Percentiles rank a stretch among this genome's conserved stretches.
These are phyloP conservation scores for Lates calcarifer DNA, from an alignment of 2,113 vertebrate species.

Conservation along the genomic window DNA sequence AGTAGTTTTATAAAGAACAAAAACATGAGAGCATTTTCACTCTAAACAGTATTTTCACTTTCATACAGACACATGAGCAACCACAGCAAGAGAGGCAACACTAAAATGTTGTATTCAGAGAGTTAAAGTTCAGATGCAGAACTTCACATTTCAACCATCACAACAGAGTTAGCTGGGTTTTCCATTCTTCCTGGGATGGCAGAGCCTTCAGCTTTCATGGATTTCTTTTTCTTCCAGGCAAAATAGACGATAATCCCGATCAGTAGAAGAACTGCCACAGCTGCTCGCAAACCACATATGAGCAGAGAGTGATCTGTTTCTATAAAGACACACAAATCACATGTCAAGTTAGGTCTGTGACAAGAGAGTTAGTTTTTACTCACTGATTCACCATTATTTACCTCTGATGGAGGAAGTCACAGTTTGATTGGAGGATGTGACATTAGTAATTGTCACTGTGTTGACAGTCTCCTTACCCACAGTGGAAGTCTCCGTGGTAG, in stretches of 20 bases:
- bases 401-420: not conserved
- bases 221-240: not conserved
- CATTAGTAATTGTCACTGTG: slow-evolving; percentile 44
- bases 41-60: not conserved
- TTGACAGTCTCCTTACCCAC: slow-evolving; percentile 50
- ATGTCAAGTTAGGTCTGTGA: not conserved
- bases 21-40: too few species aligned
- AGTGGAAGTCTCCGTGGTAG: not conserved
- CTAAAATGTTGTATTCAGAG: not conserved
- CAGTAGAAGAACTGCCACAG: not conserved
- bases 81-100: not conserved
- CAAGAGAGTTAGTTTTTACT: not conserved
- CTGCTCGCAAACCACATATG: not conserved
- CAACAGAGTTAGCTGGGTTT: not conserved
- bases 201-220: not conserved
- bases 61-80: not conserved
- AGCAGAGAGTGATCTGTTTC: not conserved
- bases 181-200: not conserved
- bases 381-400: not conserved
- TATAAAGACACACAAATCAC: not conserved
- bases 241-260: not conserved
- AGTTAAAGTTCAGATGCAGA: not conserved
- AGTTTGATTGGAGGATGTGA: accelerated
- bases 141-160: slow-evolving; percentile 16
- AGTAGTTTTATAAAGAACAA: not conserved